A percentile compares a stretch with the other conserved stretches of the same genome.
Evolutionary conservation across 2,113 vertebrate species (phyloP).

Genomic region (cattle (Bos taurus)): ARS-UCD2.0 NC_037347.1:52807001-52807500

Average conservation of each 20-base stretch:
- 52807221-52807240: neutral
- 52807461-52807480: neutral
- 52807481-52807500: neutral
- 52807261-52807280: neutral
- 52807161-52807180: neutral
- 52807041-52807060: neutral
- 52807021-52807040: neutral
- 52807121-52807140: neutral
- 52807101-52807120: neutral
- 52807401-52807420: neutral
- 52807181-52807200: neutral
- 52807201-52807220: neutral
- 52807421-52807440: neutral
- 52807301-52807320: neutral
- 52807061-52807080: fast-evolving
- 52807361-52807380: fast-evolving
- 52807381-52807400: neutral
- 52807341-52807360: neutral
- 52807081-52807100: neutral
- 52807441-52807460: neutral
- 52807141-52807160: neutral
- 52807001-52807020: neutral
- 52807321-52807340: neutral
- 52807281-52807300: neutral
- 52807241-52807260: neutral